These are phyloP conservation scores for Pocillopora meandrina DNA, from an alignment of 92 coral and sea anemone species.

Conservation along the genomic window DNA sequence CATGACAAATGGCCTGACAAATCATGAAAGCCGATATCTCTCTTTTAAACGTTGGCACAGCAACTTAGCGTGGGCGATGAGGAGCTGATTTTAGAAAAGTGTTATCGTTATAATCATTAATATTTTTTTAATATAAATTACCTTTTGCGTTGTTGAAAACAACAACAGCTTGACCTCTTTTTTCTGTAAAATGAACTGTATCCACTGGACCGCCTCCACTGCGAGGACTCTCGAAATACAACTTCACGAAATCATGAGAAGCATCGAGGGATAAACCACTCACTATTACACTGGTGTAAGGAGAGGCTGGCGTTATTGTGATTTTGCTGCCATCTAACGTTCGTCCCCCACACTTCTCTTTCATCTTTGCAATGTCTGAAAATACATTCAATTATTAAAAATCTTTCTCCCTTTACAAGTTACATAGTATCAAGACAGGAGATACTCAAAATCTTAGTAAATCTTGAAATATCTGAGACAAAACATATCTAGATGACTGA, in stretches of 20 bases:
- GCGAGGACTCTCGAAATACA: slow-evolving; percentile 5
- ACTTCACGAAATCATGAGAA: background rate
- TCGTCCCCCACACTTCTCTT: background rate
- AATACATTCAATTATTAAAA: background rate
- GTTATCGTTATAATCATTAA: too few species aligned
- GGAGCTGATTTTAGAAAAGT: background rate
- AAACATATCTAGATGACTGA: too few species aligned
- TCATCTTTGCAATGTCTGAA: background rate
- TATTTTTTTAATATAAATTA: background rate
- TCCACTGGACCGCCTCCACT: background rate
- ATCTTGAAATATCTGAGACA: too few species aligned
- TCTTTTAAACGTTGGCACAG: too few species aligned
- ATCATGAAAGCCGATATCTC: too few species aligned
- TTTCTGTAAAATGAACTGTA: background rate
- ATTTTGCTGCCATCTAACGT: background rate
- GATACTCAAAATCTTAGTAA: background rate
- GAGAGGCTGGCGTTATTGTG: background rate
- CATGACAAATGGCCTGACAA: too few species aligned
- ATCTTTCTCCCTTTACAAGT: background rate
- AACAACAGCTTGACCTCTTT: slow-evolving; percentile 1
- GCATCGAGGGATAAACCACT: background rate
- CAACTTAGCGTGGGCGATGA: too few species aligned
- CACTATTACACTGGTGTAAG: background rate
- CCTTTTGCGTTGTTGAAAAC: background rate
- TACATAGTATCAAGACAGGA: background rate